Evolutionary conservation across 2,797 vertebrate genomes (phyloP).

Genomic region (Chrysocyon brachyurus): DNA sequence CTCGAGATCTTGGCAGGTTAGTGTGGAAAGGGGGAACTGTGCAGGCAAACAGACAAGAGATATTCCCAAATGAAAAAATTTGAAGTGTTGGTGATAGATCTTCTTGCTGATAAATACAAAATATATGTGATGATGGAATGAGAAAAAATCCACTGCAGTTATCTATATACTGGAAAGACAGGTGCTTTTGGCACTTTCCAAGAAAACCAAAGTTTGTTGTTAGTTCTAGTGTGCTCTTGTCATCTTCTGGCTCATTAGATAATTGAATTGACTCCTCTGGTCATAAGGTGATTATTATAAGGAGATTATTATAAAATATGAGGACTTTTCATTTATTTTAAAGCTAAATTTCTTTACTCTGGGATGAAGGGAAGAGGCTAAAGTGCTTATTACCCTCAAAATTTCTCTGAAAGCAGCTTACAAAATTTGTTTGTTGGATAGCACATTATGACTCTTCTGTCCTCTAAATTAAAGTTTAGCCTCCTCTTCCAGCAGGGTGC

Average conservation of each 20-base stretch:
- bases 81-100: not conserved
- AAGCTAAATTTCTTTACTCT: not conserved
- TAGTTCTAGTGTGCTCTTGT: not conserved
- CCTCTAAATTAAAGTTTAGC: not conserved
- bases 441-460: not conserved
- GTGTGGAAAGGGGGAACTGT: not conserved
- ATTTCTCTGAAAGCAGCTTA: not conserved
- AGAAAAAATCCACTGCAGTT: not conserved
- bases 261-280: not conserved
- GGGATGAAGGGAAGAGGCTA: not conserved
- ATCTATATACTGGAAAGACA: not conserved
- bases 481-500: not conserved
- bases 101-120: not conserved
- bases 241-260: not conserved
- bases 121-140: not conserved
- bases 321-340: not conserved
- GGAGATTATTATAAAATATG: not conserved
- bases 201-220: not conserved
- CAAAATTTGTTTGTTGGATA: not conserved
- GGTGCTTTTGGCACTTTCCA: not conserved
- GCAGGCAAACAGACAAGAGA: not conserved
- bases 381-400: not conserved
- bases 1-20: not conserved
- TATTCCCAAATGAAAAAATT: not conserved
- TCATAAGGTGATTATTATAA: not conserved